Base-by-base conservation (phyloP, 2,888 invertebrate species). In the Chalcis sispes region DNA sequence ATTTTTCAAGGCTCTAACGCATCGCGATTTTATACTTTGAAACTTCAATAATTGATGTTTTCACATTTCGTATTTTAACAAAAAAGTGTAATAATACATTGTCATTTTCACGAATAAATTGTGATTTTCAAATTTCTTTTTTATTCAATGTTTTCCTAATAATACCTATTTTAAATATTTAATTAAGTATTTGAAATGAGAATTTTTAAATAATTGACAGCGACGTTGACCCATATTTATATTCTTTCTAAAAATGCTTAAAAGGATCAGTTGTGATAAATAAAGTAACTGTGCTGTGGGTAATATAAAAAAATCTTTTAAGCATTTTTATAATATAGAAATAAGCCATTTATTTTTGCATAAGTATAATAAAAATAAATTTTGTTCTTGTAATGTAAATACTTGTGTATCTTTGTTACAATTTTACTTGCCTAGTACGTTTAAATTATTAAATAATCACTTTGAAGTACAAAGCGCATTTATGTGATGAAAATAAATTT, bases 91-190 rank as follows among this genome's bases (percentile, higher is more conserved):
- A 69, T 7, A 59, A 62, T 64, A 66, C 54, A 58, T 25, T 66
- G 75, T 71, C 66, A 75, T 71, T 61, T 66, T 62, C 66, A 72
- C 61, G 18, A 76, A 76, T 76, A 76, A 76, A 76, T 72, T 72
- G 32, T 65, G 66, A 66, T 72, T 76, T 76, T 61, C 50, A 71
- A 75, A 69, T 75, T 64, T 66, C 29, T 54, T 48, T 52, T 58
- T 70, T 50, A 50, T 65, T 42, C 32, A 5, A 18, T 70, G 42
- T 52, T 66, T 61, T 66, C 20, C 25, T 59, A 29, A 3, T 23
- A 65, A 13, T 27, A 58, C 74, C 61, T 59, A 36, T 29, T 46
- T 13, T 32, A 46, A 32, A 36, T 50, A 48, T 59, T 36, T 36
- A 40, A 62, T n/a, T n/a, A n/a, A n/a, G n/a, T n/a, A n/a, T n/a